Evolutionary conservation across 2,888 invertebrate species (phyloP).

Genomic region (Caenorhabditis drosophilae): DNA sequence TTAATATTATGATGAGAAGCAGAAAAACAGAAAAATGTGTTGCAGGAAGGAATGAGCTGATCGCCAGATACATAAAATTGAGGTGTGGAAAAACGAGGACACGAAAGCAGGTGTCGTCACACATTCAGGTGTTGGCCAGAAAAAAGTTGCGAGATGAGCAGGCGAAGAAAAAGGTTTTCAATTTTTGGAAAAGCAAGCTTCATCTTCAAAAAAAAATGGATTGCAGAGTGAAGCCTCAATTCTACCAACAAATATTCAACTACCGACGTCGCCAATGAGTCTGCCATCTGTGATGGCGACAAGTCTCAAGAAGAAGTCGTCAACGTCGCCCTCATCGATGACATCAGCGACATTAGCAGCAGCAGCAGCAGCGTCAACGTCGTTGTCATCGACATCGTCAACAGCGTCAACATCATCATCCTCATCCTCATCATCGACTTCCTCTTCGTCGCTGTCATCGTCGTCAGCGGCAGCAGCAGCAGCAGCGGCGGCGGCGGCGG

Average conservation of each 20-base stretch:
- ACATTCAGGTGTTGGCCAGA: slow-evolving; percentile 98
- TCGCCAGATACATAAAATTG: slow-evolving; percentile 98
- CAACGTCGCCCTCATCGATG: no score
- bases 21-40: no score
- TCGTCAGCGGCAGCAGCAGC: not conserved
- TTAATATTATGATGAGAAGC: no score
- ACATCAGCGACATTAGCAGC: not conserved
- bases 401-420: not conserved
- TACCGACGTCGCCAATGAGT: no score
- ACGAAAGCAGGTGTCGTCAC: slow-evolving; percentile 98
- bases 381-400: not conserved
- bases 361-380: not conserved
- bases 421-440: no score
- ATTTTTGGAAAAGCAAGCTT: not conserved
- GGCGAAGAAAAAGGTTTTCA: slow-evolving; percentile 85
- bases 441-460: slow-evolving; percentile 3
- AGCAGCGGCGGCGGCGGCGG: not conserved
- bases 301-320: no score
- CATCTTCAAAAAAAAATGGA: not conserved
- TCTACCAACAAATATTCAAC: no score
- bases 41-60: slow-evolving; percentile 99
- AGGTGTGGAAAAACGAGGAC: slow-evolving; percentile 99
- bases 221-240: not conserved
- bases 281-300: no score
- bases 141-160: slow-evolving; percentile 97